Percentiles rank a stretch among this genome's conserved stretches.
Evolutionary conservation across 2,113 vertebrate genomes (phyloP).

Genomic region (Sphyrna mokarran): DNA sequence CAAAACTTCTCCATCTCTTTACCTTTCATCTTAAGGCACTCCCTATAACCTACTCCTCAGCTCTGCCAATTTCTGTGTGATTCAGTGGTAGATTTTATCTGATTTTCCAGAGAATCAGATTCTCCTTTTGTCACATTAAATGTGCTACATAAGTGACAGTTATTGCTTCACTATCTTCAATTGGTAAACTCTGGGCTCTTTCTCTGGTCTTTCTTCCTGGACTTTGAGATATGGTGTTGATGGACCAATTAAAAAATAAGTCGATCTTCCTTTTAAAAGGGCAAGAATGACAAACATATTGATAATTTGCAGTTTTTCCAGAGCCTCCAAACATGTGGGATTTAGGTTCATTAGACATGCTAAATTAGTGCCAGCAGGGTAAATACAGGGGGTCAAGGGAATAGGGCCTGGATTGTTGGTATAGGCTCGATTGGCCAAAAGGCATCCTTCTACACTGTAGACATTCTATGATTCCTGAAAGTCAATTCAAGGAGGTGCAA

Average conservation of each 20-base stretch:
- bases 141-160: not conserved
- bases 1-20: not conserved
- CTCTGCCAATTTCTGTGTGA: not conserved
- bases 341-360: no score
- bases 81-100: not conserved
- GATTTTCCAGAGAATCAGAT: not conserved
- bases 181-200: no score
- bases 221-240: no score
- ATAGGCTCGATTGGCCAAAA: no score
- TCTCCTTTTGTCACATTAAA: not conserved
- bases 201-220: not conserved
- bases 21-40: not conserved
- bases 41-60: not conserved
- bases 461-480: no score
- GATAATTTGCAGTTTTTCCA: no score
- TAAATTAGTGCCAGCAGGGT: no score
- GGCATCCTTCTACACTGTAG: no score
- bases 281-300: not conserved
- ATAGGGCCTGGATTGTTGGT: no score
- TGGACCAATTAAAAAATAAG: not conserved
- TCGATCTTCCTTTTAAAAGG: not conserved
- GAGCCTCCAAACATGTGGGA: no score
- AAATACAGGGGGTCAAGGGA: no score
- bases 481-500: no score
- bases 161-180: not conserved